Conservation (phyloP, 2,888 invertebrate species). For the Cryptocephalus primarius region DNA sequence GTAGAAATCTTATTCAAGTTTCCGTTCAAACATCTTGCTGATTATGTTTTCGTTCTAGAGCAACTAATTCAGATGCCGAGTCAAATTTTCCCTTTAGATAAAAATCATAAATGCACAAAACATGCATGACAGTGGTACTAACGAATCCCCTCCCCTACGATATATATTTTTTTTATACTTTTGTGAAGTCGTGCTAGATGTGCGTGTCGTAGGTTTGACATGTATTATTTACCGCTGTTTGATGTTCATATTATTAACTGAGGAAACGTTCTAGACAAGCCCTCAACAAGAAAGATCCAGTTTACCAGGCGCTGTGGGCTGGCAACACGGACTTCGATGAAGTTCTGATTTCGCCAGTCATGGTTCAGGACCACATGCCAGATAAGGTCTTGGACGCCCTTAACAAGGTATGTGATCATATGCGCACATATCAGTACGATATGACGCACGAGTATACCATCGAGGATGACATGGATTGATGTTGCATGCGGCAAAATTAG, state of each 20-base stretch:
- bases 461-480: slow-evolving; percentile 14
- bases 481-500: no score
- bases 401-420: slow-evolving; percentile 56
- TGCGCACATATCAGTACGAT: slow-evolving; percentile 6
- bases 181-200: slow-evolving; percentile 6
- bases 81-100: no score
- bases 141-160: background rate
- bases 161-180: slow-evolving; percentile 12
- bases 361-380: slow-evolving; percentile 88
- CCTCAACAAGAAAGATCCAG: slow-evolving; percentile 60
- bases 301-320: slow-evolving; percentile 82
- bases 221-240: background rate
- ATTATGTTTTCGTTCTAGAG: no score
- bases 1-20: no score
- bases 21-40: no score
- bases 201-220: background rate
- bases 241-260: slow-evolving; percentile 2
- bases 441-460: slow-evolving; percentile 8
- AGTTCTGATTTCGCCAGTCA: slow-evolving; percentile 78
- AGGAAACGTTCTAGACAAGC: slow-evolving; percentile 44
- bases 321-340: slow-evolving; percentile 76
- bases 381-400: slow-evolving; percentile 74
- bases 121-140: no score
- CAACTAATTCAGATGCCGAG: no score
- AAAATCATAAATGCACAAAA: no score